Conservation (phyloP, 2,113 vertebrate genomes). For the Mus pahari region DNA sequence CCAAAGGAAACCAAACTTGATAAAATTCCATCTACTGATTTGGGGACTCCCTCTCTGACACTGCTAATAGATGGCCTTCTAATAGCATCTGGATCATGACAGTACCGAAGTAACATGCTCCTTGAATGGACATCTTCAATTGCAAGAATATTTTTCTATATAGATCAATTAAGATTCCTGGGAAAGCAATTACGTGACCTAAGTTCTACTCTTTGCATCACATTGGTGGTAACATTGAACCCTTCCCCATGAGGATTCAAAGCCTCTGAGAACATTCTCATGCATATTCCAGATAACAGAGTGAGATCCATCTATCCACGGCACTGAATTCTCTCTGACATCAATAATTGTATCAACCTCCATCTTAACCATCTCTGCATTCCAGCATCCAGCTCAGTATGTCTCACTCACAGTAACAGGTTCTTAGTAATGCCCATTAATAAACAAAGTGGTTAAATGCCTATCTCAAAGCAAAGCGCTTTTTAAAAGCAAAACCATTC, state of each 20-base stretch:
- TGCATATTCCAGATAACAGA: background rate
- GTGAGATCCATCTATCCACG: no score
- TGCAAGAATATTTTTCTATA: background rate
- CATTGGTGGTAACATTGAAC: background rate
- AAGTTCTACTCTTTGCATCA: slow-evolving; percentile 1
- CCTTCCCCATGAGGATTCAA: background rate
- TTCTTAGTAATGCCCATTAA: background rate
- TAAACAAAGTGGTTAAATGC: background rate
- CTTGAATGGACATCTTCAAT: background rate
- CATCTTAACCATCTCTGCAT: background rate
- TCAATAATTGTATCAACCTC: background rate
- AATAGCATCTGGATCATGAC: background rate
- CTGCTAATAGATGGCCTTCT: background rate
- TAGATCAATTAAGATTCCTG: background rate
- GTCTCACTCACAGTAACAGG: background rate
- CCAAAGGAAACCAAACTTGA: background rate
- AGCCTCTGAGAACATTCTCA: background rate
- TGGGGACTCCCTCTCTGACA: background rate
- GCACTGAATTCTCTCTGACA: background rate
- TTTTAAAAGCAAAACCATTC: background rate
- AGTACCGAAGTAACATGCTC: background rate
- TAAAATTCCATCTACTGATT: background rate
- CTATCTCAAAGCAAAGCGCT: background rate
- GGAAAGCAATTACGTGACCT: background rate
- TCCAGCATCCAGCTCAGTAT: background rate